phyloP scores from a whole-genome alignment of 1,140 invertebrate genomes.

The Paramacrobiotus metropolitanus region DNA sequence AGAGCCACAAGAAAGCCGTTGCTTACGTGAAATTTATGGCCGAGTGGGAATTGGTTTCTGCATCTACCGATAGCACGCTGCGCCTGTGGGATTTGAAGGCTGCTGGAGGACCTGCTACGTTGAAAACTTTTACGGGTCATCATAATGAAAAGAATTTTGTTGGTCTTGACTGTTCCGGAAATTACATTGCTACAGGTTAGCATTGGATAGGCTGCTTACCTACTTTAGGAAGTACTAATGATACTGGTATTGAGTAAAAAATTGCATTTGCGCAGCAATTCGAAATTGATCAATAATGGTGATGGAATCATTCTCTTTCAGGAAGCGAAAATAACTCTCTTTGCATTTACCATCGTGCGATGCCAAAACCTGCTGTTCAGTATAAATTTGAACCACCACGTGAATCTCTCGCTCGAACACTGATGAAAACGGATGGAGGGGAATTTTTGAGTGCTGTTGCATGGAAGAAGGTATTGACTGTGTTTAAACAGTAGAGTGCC shows the following conservation, averaged over 20 bases:
- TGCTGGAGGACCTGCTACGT: constrained; percentile 34
- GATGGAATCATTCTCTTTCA: constrained; percentile 17
- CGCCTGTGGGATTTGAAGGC: constrained; percentile 74
- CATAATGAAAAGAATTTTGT: constrained; percentile 94
- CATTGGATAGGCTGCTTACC: constrained; percentile 5
- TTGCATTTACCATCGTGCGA: constrained; percentile 75
- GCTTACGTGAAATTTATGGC: constrained; percentile 88
- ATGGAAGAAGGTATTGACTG: constrained; percentile 41
- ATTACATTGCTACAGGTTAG: constrained; percentile 69
- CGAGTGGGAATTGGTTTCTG: constrained; percentile 65
- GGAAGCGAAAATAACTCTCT: constrained; percentile 76
- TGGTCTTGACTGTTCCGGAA: constrained; percentile 75
- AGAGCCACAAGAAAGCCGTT: constrained; percentile 79
- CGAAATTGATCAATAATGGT: no score
- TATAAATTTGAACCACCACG: constrained; percentile 65
- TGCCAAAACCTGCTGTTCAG: constrained; percentile 60
- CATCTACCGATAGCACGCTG: constrained; percentile 77
- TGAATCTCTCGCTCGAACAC: constrained; percentile 37
- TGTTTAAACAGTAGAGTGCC: neutral
- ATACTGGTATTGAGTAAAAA: no score
- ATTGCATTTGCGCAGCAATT: no score
- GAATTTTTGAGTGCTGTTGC: constrained; percentile 91
- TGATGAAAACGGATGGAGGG: constrained; percentile 35
- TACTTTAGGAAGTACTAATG: no score
- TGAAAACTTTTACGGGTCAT: constrained; percentile 72